Evolutionary conservation across 2,113 vertebrate genomes (phyloP), one percentile per base, ranked within the genome.

Genomic region (Eonycteris spelaea): DNA sequence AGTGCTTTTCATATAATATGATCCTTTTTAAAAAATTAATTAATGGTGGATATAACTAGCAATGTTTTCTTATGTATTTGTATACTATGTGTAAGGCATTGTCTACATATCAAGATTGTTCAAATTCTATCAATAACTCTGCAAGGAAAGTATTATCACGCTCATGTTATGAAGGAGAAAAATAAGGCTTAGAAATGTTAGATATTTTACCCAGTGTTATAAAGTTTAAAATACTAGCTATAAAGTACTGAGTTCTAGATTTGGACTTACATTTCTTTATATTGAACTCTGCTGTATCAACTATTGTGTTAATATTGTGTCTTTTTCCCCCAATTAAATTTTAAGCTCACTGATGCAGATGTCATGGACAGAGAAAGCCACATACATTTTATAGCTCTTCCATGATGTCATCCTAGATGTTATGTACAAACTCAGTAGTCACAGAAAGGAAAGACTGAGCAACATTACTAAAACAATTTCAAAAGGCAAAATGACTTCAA

Each of bases 311-410:
- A 18, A 57, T 45, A 6, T 43, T 63, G 57, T 88, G 0, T 10
- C 33, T 0, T 28, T 43, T 11, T 24, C 0, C 0, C 26, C 7
- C 14, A 26, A 21, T 67, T 73, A 33, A 13, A 63, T 48, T 55
- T 73, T 38, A 48, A 85, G 9, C 9, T 92, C 43, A 71, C 0
- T 22, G 22, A 65, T 63, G 3, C 10, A 40, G 45, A 30, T 45
- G 22, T 30, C n/a, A 14, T 2, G 1, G 10, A 0, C 22, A 68
- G 73, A 33, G 61, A 38, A 7, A 68, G 2, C 30, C 15, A 59
- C 14, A 70, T 0, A 2, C 10, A 38, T n/a, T 57, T 51, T 38
- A 1, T 0, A 28, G 22, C 4, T n/a, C 0, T 24, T 26, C 1
- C 10, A 12, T 18, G 30, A 30, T 15, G 0, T 1, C 21, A 21